Conservation (phyloP, 2,113 vertebrate genomes). For the Climacteris rufus region DNA sequence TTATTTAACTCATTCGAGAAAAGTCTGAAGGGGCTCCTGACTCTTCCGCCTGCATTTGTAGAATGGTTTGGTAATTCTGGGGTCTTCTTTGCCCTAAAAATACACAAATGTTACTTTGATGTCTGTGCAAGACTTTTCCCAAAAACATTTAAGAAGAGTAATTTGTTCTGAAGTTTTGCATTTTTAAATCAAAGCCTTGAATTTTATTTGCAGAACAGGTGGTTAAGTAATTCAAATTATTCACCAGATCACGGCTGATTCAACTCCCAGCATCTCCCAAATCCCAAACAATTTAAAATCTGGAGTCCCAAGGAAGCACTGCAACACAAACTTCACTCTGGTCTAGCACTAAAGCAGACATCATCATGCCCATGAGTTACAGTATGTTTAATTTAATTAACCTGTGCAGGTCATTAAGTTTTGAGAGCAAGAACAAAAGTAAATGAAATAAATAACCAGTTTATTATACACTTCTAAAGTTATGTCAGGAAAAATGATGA, state of each 20-base stretch:
- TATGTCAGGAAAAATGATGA: background rate
- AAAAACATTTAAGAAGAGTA: background rate
- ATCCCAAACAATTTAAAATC: background rate
- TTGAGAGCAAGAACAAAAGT: background rate
- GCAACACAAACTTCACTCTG: background rate
- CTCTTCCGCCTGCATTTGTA: background rate
- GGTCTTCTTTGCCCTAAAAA: background rate
- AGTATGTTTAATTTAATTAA: background rate
- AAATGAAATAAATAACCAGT: background rate
- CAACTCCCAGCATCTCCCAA: conserved; percentile 17
- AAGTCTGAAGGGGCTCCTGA: background rate
- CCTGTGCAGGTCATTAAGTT: background rate
- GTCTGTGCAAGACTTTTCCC: background rate
- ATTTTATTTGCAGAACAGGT: background rate
- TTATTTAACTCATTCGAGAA: background rate
- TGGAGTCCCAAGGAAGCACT: background rate
- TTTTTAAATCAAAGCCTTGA: background rate
- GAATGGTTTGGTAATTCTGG: background rate
- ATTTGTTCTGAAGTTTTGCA: background rate
- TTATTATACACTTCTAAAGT: background rate
- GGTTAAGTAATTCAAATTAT: background rate
- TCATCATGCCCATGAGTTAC: background rate
- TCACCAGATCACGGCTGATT: background rate
- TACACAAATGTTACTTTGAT: background rate
- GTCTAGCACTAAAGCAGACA: background rate